Conservation (phyloP, 2,797 vertebrate genomes). For the Cossypha polioptera region DNA sequence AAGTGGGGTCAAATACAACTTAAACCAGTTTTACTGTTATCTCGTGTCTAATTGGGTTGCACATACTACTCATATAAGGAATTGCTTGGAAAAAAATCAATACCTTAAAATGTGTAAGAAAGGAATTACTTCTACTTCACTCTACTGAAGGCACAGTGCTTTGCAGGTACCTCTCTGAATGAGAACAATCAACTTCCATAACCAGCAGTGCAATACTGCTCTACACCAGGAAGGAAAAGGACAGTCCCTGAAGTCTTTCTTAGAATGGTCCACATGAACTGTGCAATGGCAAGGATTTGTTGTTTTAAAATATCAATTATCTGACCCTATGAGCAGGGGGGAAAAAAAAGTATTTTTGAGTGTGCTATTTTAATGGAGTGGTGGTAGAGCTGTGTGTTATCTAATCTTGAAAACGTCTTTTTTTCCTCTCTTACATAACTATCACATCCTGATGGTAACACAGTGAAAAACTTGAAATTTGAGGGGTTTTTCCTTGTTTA, state of each 20-base stretch:
- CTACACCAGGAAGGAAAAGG: background rate
- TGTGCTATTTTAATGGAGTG: background rate
- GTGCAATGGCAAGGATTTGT: accelerated
- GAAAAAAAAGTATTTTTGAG: background rate
- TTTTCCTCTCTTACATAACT: background rate
- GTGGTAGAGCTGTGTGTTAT: background rate
- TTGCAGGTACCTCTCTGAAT: background rate
- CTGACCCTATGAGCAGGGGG: background rate
- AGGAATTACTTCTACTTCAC: background rate
- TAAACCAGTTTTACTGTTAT: background rate
- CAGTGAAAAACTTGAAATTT: background rate
- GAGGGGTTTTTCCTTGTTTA: background rate
- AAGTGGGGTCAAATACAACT: background rate
- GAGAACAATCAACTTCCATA: background rate
- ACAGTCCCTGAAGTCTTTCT: background rate
- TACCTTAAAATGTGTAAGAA: background rate
- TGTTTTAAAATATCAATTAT: background rate
- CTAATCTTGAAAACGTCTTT: constrained; percentile 14
- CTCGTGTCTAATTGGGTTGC: background rate
- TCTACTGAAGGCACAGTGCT: background rate
- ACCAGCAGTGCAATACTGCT: background rate
- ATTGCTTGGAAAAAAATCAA: background rate
- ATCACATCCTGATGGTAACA: background rate
- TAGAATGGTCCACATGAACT: background rate
- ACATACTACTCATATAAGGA: background rate